A percentile compares a stretch with the other conserved stretches of the same genome.
phyloP scores from a whole-genome alignment of 2,113 vertebrate species.

The Cryptomyrus ogoouensis region DNA sequence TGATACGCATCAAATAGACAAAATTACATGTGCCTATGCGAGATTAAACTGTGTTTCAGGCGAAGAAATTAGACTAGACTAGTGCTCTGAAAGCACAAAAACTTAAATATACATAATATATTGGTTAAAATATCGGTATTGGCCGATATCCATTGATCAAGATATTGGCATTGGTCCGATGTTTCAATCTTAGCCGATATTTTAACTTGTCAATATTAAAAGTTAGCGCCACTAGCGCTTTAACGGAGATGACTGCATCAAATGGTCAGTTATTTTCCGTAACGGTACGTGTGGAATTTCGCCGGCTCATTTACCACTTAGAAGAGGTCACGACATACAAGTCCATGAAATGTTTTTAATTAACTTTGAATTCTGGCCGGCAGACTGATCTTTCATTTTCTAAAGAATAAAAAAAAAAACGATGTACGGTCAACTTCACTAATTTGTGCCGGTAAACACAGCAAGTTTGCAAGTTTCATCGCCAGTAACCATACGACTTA shows the following conservation, averaged over 20 bases:
- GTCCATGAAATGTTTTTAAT: background rate
- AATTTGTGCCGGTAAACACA: background rate
- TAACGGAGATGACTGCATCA: background rate
- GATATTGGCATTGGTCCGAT: background rate
- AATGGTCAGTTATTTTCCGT: background rate
- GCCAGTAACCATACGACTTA: background rate
- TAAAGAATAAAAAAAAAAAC: background rate
- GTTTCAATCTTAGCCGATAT: background rate
- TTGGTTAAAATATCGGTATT: background rate
- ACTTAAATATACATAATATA: background rate
- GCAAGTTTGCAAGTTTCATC: background rate
- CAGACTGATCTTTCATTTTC: background rate
- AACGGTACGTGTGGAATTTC: background rate
- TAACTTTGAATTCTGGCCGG: background rate
- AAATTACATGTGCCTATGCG: background rate
- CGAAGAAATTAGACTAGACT: background rate
- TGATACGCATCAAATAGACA: background rate
- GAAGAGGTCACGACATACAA: background rate
- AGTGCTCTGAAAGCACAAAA: background rate
- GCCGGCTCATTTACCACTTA: background rate
- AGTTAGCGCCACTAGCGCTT: background rate
- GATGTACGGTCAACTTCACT: background rate
- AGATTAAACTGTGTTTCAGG: background rate
- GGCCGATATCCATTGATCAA: background rate
- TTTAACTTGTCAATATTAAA: background rate